phyloP scores from a whole-genome alignment of 2,888 invertebrate genomes.

The Nowickia ferox region DNA sequence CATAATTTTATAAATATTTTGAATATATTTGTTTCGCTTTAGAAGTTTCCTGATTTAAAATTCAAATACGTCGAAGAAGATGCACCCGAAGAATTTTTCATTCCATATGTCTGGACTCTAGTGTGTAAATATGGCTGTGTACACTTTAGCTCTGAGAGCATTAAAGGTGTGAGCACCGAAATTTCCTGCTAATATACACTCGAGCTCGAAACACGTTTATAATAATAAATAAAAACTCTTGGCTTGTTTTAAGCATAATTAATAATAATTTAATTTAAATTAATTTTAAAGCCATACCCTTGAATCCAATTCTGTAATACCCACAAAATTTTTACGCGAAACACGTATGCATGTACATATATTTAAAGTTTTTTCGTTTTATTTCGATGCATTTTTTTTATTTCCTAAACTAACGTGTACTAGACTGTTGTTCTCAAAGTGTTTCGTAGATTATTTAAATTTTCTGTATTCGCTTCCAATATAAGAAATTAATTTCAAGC shows the following conservation, averaged over 20 bases:
- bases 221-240: constrained; percentile 37
- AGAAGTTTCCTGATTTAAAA: constrained; percentile 99
- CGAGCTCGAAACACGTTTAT: constrained; percentile 66
- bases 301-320: neutral
- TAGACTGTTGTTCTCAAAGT: neutral
- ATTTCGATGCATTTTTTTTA: neutral
- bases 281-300: neutral
- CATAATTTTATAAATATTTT: neutral
- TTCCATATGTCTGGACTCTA: constrained; percentile 99
- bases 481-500: neutral
- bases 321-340: constrained; percentile 18
- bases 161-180: constrained; percentile 81
- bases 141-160: constrained; percentile 83
- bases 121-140: constrained; percentile 86
- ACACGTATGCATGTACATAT: constrained; percentile 23
- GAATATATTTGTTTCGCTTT: constrained; percentile 77
- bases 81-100: constrained; percentile 99
- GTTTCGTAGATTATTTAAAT: neutral
- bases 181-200: constrained; percentile 81
- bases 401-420: neutral
- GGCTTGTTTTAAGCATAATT: constrained; percentile 21
- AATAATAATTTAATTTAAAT: constrained; percentile 24
- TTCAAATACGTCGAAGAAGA: constrained; percentile 99
- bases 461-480: neutral
- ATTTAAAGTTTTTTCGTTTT: constrained; percentile 1